Evolutionary conservation across 2,113 vertebrate genomes (phyloP).

Genomic region (Percopsis transmontana): DNA sequence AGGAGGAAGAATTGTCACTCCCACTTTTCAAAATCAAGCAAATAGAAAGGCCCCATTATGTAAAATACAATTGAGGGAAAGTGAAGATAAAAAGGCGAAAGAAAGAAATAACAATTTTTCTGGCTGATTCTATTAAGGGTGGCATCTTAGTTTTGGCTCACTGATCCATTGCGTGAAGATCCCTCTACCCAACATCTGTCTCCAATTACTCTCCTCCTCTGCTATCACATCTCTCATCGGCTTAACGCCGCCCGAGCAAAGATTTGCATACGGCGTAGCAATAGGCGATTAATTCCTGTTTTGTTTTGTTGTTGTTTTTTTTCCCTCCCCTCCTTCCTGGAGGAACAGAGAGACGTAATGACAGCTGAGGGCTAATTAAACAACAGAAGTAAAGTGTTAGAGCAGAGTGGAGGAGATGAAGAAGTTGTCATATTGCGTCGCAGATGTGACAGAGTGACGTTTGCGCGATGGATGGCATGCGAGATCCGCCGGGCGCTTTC

Average conservation of each 20-base stretch:
- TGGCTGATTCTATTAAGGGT: conserved; percentile 73
- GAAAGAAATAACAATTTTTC: conserved; percentile 61
- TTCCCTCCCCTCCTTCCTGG: conserved; percentile 42
- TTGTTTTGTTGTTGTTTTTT: conserved; percentile 8
- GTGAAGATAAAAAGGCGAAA: conserved; percentile 52
- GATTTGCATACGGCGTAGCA: conserved; percentile 76
- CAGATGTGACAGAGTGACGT: conserved; percentile 51
- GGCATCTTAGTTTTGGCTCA: conserved; percentile 79
- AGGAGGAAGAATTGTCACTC: conserved; percentile 10
- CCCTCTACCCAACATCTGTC: conserved; percentile 79
- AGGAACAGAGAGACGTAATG: conserved; percentile 72
- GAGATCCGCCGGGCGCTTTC: conserved; percentile 20
- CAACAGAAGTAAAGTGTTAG: conserved; percentile 60
- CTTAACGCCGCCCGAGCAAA: conserved; percentile 73
- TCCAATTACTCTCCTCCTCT: conserved; percentile 77
- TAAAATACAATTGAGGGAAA: conserved; percentile 57
- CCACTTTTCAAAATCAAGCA: conserved; percentile 36
- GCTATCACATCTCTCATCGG: conserved; percentile 72
- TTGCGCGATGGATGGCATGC: conserved; percentile 50
- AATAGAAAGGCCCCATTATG: conserved; percentile 49
- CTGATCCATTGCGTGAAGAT: conserved; percentile 73
- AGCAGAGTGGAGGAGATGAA: conserved; percentile 62
- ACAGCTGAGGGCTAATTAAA: conserved; percentile 80
- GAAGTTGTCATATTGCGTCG: conserved; percentile 68
- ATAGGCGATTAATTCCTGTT: conserved; percentile 76